Percentiles rank a stretch among this genome's conserved stretches.
Evolutionary conservation across 92 coral and sea anemone species (phyloP).

Genomic region (Palythoa caribaeorum): DNA sequence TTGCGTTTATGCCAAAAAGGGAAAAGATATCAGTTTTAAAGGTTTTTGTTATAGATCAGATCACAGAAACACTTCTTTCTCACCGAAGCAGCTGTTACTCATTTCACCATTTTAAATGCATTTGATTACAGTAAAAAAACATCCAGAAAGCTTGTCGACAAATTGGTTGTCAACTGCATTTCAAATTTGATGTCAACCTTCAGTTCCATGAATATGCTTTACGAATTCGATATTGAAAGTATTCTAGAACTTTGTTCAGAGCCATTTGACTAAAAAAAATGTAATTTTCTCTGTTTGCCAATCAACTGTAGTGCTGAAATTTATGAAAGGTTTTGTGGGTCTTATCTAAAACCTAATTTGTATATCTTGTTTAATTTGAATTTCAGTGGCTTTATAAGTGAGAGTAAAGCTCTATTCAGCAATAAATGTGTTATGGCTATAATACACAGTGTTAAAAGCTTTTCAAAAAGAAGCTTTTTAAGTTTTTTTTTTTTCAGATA

Average conservation of each 20-base stretch:
- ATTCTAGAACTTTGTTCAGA: neutral
- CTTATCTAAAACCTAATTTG: conserved; percentile 15
- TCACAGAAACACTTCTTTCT: neutral
- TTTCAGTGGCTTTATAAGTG: neutral
- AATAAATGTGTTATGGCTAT: neutral
- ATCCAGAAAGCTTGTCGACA: conserved; percentile 3
- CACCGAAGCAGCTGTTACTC: conserved; percentile 13
- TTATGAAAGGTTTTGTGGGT: neutral
- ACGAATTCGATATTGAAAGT: neutral
- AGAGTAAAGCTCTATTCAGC: neutral
- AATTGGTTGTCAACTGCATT: neutral
- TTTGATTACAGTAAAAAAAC: conserved; percentile 13
- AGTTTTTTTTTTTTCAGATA: neutral
- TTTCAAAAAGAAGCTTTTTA: neutral
- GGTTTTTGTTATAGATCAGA: neutral
- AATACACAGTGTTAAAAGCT: neutral
- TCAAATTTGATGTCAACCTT: neutral
- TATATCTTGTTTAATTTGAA: neutral
- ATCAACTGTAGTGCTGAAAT: neutral
- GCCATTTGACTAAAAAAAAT: neutral
- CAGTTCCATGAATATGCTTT: neutral
- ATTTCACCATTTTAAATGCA: conserved; percentile 2
- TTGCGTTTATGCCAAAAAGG: neutral
- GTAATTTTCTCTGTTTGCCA: neutral
- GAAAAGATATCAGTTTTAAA: neutral